Evolutionary conservation across 2,113 vertebrate species (phyloP), one percentile per base, ranked within the genome.

Genomic region (Cyrtonyx montezumae): DNA sequence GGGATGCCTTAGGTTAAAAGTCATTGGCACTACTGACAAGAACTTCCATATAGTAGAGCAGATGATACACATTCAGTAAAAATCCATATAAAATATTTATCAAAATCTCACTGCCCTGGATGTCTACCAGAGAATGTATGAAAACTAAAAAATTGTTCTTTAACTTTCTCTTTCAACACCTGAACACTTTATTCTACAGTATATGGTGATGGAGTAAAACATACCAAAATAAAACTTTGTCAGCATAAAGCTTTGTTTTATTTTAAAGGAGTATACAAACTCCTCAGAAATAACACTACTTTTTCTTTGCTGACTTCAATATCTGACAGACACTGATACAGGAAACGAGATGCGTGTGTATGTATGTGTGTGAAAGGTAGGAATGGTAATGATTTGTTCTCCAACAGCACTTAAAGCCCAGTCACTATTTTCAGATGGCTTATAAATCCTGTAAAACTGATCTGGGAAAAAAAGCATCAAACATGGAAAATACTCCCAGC

Each of bases 11-110:
- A 53, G 19, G 32, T 90, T 79, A 81, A 51, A 96, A 88, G n/a
- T 69, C 73, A 76, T 42, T 1, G 5, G 43, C 32, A n/a, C 2
- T 26, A 34, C 15, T 45, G 40, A 58, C 11, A 75, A 91, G 73
- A 86, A 66, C 11, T 26, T 87, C 68, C 67, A 66, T 84, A 87
- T 13, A 15, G 17, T 84, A 73, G 85, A 81, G 58, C 8, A 82
- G 59, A 65, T n/a, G 26, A 59, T 34, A 58, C 8, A 58, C 12
- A 45, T 28, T n/a, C 68, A 65, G 36, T 78, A 56, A 84, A 94
- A 94, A 51, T 34, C 14, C 25, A 51, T 32, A 48, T 45, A 30
- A 92, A 93, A 89, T 91, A 78, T 84, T 92, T 85, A 59, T 80
- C 65, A 80, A 79, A 91, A 88, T 10, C 25, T 75, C 5, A 0